Evolutionary conservation across 2,888 invertebrate species (phyloP).

Genomic region (Pachymerium ferrugineum): DNA sequence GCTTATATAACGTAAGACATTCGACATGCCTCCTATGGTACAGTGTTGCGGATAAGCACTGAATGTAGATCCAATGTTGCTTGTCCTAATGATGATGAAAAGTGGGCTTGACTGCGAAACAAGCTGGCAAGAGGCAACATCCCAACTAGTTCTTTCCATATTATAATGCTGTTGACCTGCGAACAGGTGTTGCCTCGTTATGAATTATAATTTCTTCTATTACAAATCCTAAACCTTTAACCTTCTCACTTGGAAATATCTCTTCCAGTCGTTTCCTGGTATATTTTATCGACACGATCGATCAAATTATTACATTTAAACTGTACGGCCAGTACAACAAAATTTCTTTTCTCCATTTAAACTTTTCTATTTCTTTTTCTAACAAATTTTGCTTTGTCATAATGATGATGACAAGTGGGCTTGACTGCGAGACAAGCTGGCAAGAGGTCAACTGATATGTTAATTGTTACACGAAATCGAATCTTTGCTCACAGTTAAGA

Average conservation of each 20-base stretch:
- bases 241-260: slow-evolving; percentile 79
- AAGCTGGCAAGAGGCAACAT: slow-evolving; percentile 54
- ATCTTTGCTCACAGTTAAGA: not conserved
- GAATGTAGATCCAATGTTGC: no score
- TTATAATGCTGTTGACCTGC: slow-evolving; percentile 90
- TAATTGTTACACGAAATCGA: not conserved
- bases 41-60: no score
- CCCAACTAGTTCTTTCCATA: slow-evolving; percentile 85
- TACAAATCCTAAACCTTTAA: slow-evolving; percentile 85
- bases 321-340: no score
- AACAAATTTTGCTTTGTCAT: slow-evolving; percentile 52
- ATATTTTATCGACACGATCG: slow-evolving; percentile 93
- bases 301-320: no score
- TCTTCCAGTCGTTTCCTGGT: slow-evolving; percentile 89
- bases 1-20: not conserved
- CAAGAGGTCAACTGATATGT: not conserved
- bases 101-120: not conserved
- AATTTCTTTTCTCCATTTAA: no score
- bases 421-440: not conserved
- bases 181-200: slow-evolving; percentile 77
- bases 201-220: slow-evolving; percentile 92
- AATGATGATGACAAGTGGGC: not conserved
- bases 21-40: no score
- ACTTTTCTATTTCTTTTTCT: no score
- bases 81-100: no score